Conservation (phyloP, 1,140 invertebrate genomes). For the Planococcus citri region DNA sequence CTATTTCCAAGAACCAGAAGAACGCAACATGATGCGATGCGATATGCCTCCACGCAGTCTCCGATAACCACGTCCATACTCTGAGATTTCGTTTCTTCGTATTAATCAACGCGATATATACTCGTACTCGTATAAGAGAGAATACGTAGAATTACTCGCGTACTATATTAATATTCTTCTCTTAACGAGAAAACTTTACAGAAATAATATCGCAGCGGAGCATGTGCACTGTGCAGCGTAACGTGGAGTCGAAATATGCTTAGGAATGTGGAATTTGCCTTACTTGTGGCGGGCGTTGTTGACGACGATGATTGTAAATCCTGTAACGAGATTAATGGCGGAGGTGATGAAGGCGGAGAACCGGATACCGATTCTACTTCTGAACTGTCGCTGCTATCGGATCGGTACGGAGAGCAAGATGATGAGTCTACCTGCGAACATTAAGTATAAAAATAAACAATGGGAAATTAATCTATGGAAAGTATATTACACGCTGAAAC, state of each 20-base stretch:
- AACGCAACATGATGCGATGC: no score
- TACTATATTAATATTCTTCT: conserved; percentile 13
- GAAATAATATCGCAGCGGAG: no score
- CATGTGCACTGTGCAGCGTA: no score
- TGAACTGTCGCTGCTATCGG: conserved; percentile 14
- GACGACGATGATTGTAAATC: conserved; percentile 7
- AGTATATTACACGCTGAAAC: no score
- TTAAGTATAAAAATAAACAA: neutral
- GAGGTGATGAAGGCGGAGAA: conserved; percentile 8
- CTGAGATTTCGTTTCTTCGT: neutral
- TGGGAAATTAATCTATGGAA: neutral
- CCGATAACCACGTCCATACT: no score
- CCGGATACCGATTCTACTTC: conserved; percentile 11
- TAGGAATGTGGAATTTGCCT: conserved; percentile 19
- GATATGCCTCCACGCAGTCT: no score
- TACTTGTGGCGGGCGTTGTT: conserved; percentile 1
- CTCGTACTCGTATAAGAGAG: neutral
- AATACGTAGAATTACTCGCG: neutral
- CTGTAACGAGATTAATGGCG: conserved; percentile 16
- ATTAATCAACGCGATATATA: conserved; percentile 4
- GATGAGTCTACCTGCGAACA: conserved; percentile 1
- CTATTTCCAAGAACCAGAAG: no score
- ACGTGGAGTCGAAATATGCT: neutral
- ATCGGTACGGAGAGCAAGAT: conserved; percentile 4
- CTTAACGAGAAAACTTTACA: no score